Conservation (phyloP, 2,113 vertebrate genomes). For the Ailurus styani region DNA sequence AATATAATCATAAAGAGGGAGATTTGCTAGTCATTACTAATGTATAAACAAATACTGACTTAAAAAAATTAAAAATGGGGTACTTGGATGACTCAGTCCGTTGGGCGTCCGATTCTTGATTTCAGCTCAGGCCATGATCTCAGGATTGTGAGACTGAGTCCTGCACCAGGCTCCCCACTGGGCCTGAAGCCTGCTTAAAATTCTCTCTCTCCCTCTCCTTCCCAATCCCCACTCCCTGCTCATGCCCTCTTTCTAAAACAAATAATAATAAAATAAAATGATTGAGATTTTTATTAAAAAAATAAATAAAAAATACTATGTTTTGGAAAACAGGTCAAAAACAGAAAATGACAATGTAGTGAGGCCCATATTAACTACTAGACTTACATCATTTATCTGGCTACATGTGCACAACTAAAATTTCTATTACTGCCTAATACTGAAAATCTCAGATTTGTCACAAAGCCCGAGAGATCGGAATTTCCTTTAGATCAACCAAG, state of each 20-base stretch:
- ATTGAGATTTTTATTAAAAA: background rate
- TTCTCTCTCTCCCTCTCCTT: background rate
- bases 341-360: conserved; percentile 30
- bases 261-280: background rate
- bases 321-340: conserved; percentile 62
- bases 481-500: conserved; percentile 44
- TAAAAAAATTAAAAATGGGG: background rate
- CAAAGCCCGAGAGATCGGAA: conserved; percentile 9
- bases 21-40: background rate
- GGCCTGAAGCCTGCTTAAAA: background rate
- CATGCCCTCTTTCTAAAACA: background rate
- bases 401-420: background rate
- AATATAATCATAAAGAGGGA: background rate
- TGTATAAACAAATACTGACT: background rate
- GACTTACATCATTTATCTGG: background rate
- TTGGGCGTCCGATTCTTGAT: background rate
- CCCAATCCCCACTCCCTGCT: background rate
- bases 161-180: background rate
- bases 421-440: conserved; percentile 35
- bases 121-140: background rate
- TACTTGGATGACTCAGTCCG: background rate
- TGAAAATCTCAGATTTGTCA: conserved; percentile 18
- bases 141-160: background rate
- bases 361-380: background rate
- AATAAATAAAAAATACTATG: conserved; percentile 6